A percentile compares a stretch with the other conserved stretches of the same genome.
Conservation (phyloP, 2,797 vertebrate genomes). For the Leptoclinus maculatus region DNA sequence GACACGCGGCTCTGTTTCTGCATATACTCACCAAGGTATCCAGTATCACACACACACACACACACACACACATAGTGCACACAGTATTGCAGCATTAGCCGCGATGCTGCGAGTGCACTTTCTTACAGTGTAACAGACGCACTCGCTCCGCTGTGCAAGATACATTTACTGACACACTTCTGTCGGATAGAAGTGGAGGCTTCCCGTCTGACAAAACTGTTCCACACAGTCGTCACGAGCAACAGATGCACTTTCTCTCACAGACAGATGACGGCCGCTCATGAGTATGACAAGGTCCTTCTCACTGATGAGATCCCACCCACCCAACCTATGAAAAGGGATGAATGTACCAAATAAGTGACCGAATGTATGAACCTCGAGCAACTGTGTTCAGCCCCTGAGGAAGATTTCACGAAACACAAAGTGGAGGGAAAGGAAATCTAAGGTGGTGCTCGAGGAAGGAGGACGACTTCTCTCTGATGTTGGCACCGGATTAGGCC, state of each 20-base stretch:
- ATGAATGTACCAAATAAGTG: constrained; percentile 74
- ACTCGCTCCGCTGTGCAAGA: constrained; percentile 10
- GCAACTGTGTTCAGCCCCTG: constrained; percentile 16
- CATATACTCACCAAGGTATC: constrained; percentile 4
- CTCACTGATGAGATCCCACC: constrained; percentile 37
- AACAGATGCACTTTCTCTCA: constrained; percentile 40
- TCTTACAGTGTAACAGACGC: constrained; percentile 12
- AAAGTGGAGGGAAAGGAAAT: neutral
- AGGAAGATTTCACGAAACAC: constrained; percentile 13
- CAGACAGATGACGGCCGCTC: constrained; percentile 22
- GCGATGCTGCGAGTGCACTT: constrained; percentile 19
- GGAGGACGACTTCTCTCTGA: constrained; percentile 9
- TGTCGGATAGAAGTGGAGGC: constrained; percentile 29
- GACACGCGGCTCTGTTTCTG: constrained; percentile 15
- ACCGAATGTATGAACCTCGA: constrained; percentile 70
- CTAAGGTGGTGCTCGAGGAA: constrained; percentile 33
- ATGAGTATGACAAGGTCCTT: constrained; percentile 39
- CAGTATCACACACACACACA: constrained; percentile 33
- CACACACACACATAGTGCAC: constrained; percentile 31
- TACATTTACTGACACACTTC: constrained; percentile 1
- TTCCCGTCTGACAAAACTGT: constrained; percentile 34
- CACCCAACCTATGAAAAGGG: constrained; percentile 46
- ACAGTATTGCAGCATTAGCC: constrained; percentile 14
- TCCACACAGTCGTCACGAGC: constrained; percentile 36
- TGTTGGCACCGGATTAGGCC: constrained; percentile 25